Evolutionary conservation across 2,113 vertebrate species (phyloP), one percentile per base, ranked within the genome.

Genomic region (Willisornis vidua): DNA sequence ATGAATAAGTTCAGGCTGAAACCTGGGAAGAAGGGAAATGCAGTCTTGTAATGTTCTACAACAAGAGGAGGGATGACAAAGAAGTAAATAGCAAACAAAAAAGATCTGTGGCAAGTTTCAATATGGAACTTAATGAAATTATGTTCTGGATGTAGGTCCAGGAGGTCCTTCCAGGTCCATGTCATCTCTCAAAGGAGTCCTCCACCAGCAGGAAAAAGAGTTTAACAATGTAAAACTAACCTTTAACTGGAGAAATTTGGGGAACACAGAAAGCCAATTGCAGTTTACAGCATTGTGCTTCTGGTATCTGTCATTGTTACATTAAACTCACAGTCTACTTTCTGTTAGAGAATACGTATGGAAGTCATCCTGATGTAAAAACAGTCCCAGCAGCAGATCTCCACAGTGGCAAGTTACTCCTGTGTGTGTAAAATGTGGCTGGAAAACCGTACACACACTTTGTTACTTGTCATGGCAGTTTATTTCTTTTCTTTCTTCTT

Each of bases 401-500:
- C 73, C 75, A 89, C 73, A 90, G 94, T 92, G 93, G 87, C 90
- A 92, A 75, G 45, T 72, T 92, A 78, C 73, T 90, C 68, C 68
- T 3, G 9, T 74, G n/a, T 81, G 51, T 58, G 61, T 35, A 75
- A 82, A 96, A 79, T 24, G 16, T 39, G 73, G 66, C 88, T 95
- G 92, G 76, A 94, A 90, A 94, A 70, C 66, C 75, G 65, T 87
- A 35, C 4, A 1, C 65, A 81, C 61, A 68, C 86, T 92, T 90
- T 87, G 73, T 85, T 89, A 72, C 68, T 75, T 93, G 85, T 90
- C 90, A 92, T 22, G 58, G 65, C 22, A 58, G 83, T 93, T 96
- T 90, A 65, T 94, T 97, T 96, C 83, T 90, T 93, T 81, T 82
- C 85, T 93, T 92, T 92, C 87, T 92, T 87, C 73, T 95, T 91